These are phyloP conservation scores for Bibio marci DNA, from an alignment of 2,888 invertebrate species.

Conservation along the genomic window DNA sequence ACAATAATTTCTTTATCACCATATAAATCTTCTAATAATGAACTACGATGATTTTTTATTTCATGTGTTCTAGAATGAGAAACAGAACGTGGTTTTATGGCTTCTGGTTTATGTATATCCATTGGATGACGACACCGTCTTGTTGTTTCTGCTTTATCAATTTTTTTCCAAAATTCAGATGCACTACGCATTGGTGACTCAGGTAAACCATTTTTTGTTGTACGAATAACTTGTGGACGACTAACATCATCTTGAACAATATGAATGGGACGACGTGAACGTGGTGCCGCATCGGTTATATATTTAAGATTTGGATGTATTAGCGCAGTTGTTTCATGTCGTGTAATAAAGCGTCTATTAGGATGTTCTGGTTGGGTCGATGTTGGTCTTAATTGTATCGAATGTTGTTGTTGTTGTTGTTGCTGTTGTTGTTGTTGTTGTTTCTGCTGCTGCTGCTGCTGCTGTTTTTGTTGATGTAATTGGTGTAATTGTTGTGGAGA, in stretches of 20 bases:
- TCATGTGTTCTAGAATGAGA: slow-evolving; percentile 22
- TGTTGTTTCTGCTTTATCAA: slow-evolving; percentile 35
- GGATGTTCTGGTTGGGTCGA: slow-evolving; percentile 15
- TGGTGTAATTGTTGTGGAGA: slow-evolving; percentile 10
- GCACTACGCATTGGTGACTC: slow-evolving; percentile 30
- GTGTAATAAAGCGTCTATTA: slow-evolving; percentile 18
- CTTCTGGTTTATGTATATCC: slow-evolving; percentile 9
- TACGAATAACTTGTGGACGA: slow-evolving; percentile 13
- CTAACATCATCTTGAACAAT: slow-evolving; percentile 35
- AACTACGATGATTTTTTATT: slow-evolving; percentile 18
- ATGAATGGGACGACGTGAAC: slow-evolving; percentile 55
- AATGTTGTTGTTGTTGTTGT: slow-evolving; percentile 14
- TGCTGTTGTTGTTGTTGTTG: slow-evolving; percentile 15
- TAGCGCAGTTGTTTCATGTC: slow-evolving; percentile 4
- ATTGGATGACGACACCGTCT: slow-evolving; percentile 23
- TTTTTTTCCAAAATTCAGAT: slow-evolving; percentile 45
- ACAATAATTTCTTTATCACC: too few species aligned
- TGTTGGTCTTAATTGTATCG: slow-evolving; percentile 12
- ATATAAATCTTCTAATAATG: slow-evolving; percentile 9
- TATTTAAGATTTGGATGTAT: slow-evolving; percentile 38
- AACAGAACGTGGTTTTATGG: slow-evolving; percentile 23
- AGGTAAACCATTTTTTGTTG: slow-evolving; percentile 22
- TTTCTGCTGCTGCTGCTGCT: slow-evolving; percentile 15
- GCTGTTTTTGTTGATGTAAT: background rate
- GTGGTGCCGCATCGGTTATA: slow-evolving; percentile 51